Evolutionary conservation across 2,888 invertebrate species (phyloP).

Genomic region (Scaptomyza parva): DNA sequence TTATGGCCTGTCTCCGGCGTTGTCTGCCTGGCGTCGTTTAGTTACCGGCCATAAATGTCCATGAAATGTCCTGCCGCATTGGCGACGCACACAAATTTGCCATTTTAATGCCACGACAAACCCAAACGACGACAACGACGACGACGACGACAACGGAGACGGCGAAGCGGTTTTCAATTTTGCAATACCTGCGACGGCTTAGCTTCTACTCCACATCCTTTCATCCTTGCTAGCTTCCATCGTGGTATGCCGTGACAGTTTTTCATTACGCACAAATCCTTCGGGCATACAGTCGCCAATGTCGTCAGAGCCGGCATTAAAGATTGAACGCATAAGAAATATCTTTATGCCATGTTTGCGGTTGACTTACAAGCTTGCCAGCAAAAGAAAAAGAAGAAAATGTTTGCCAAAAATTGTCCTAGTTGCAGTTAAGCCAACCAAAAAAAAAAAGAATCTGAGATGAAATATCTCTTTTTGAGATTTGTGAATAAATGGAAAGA

Average conservation of each 20-base stretch:
- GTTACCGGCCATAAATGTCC: constrained; percentile 75
- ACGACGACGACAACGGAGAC: constrained; percentile 46
- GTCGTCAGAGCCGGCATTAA: constrained; percentile 57
- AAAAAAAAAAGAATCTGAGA: background rate
- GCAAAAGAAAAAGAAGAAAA: constrained; percentile 26
- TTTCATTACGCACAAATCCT: constrained; percentile 80
- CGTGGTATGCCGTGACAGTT: constrained; percentile 60
- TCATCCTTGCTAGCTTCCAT: background rate
- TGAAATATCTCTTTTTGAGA: background rate
- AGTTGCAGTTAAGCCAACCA: constrained; percentile 25
- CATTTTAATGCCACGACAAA: constrained; percentile 70
- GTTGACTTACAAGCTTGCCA: constrained; percentile 39
- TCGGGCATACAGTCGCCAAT: constrained; percentile 71
- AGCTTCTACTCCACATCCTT: constrained; percentile 17
- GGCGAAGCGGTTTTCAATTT: constrained; percentile 73
- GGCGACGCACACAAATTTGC: constrained; percentile 75
- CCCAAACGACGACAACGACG: constrained; percentile 37
- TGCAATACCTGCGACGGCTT: constrained; percentile 65
- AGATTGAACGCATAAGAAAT: constrained; percentile 52
- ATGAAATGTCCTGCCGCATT: constrained; percentile 59
- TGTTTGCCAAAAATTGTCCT: constrained; percentile 6
- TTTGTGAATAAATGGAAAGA: background rate
- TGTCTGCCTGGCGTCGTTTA: constrained; percentile 66
- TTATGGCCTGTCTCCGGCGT: constrained; percentile 65
- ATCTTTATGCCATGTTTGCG: constrained; percentile 40